These are phyloP conservation scores for Cisticola juncidis DNA, from an alignment of 2,113 vertebrate genomes.

Conservation along the genomic window DNA sequence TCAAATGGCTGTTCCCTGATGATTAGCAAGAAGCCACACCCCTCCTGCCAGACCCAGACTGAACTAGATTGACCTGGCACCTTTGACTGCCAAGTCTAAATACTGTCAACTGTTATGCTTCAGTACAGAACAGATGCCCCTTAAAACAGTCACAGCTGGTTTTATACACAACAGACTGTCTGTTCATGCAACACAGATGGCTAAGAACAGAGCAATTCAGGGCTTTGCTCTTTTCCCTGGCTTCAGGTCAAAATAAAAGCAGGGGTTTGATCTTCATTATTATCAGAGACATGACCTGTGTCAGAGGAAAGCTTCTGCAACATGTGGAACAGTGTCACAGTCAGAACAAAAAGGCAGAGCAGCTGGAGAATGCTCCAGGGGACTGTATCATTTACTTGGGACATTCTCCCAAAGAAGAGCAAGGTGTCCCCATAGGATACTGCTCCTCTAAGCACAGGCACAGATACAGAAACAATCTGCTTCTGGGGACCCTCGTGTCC, in stretches of 20 bases:
- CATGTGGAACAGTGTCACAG: not conserved
- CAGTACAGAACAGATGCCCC: not conserved
- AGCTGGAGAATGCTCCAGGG: rapidly evolving
- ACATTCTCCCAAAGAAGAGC: not conserved
- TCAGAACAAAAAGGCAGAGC: not conserved
- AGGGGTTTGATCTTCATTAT: not conserved
- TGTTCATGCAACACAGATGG: not conserved
- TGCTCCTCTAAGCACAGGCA: not conserved
- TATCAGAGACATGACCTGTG: not conserved
- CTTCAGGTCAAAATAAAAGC: not conserved
- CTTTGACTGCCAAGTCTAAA: not conserved
- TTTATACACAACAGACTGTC: not conserved
- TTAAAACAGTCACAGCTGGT: conserved; percentile 17
- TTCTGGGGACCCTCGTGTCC: not conserved
- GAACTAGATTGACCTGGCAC: not conserved
- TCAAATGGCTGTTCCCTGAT: not conserved
- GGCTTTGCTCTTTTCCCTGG: not conserved
- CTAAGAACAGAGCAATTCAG: not conserved
- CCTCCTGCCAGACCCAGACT: not conserved
- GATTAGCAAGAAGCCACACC: not conserved
- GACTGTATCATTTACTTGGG: not conserved
- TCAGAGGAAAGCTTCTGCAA: not conserved
- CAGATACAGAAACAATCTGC: not conserved
- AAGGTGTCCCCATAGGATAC: not conserved
- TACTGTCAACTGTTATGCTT: not conserved